Evolutionary conservation across 2,888 invertebrate genomes (phyloP), one percentile per base, ranked within the genome.

Genomic region (Pandemis corylana): DNA sequence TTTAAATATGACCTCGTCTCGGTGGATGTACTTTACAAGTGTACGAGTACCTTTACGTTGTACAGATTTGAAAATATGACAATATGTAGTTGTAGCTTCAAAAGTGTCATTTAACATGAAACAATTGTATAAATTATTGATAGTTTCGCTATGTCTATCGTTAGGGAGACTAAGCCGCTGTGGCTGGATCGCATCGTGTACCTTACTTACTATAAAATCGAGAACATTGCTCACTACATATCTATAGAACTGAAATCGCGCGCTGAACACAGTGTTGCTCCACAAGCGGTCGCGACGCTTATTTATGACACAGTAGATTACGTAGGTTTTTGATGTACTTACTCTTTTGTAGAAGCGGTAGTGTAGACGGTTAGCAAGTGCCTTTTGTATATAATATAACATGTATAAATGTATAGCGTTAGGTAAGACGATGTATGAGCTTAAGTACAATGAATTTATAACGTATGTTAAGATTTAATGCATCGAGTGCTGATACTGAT

Each of bases 401-500:
- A 46, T 71, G 61, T 63, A 64, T 36, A 49, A 62, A 44, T 70
- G 46, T 71, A 28, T 53, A 51, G 51, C 46, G 53, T 76, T 73
- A 66, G 70, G 36, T 75, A 67, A 36, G 49, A 15, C 6, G 59
- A 68, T 46, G 59, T 67, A 76, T 71, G 78, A 74, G 78, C 79
- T 84, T 79, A 87, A 90, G 89, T 90, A 90, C 90, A 90, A 88
- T 84, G 78, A 79, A 82, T 82, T 82, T 79, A 83, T 81, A 79
- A 36, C 81, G 7, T 56, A 56, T 56, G 15, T 56, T 56, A 79
- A 78, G 80, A 78, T 79, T 53, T 75, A 77, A 64, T 78, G 71
- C 59, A 71, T 42, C 72, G 66, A 68, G 44, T 36, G 56, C n/a
- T 36, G 44, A 20, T 59, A 71, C 20, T 69, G 46, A 36, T 65